These are phyloP conservation scores for Acleris literana DNA, from an alignment of 2,888 invertebrate genomes.

Conservation along the genomic window DNA sequence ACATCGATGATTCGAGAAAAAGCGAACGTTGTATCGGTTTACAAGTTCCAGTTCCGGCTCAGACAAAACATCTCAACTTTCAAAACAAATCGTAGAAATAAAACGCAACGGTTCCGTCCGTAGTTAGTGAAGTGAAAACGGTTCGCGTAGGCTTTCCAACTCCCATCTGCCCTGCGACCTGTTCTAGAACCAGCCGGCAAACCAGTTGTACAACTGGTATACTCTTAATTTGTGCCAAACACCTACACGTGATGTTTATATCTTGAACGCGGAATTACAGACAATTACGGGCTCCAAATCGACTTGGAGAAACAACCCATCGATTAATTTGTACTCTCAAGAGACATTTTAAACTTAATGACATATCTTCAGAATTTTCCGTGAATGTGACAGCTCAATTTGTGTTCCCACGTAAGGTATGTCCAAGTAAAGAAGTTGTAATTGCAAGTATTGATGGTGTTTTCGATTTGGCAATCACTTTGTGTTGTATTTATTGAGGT, in stretches of 20 bases:
- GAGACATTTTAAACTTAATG: not conserved
- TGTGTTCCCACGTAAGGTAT: not conserved
- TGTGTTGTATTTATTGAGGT: not conserved
- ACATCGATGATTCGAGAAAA: not conserved
- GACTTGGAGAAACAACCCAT: not conserved
- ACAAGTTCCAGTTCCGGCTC: not conserved
- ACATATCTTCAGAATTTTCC: not conserved
- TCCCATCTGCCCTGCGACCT: conserved; percentile 52
- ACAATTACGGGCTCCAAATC: not conserved
- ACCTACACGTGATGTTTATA: conserved; percentile 18
- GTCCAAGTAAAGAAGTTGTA: not conserved
- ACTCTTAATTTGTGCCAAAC: conserved; percentile 40
- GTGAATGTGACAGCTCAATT: not conserved
- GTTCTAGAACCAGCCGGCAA: conserved; percentile 43
- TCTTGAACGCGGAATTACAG: conserved; percentile 15
- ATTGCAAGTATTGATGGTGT: not conserved
- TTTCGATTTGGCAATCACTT: not conserved
- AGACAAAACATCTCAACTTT: conserved; percentile 9
- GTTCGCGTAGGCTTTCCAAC: conserved; percentile 51
- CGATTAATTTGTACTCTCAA: not conserved
- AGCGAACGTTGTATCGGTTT: not conserved
- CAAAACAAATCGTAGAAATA: conserved; percentile 25
- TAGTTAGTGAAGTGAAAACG: conserved; percentile 50
- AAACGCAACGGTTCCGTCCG: conserved; percentile 21
- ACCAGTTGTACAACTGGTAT: conserved; percentile 43